Evolutionary conservation across 2,888 invertebrate genomes (phyloP).

Genomic region (Amblyteles armatorius): DNA sequence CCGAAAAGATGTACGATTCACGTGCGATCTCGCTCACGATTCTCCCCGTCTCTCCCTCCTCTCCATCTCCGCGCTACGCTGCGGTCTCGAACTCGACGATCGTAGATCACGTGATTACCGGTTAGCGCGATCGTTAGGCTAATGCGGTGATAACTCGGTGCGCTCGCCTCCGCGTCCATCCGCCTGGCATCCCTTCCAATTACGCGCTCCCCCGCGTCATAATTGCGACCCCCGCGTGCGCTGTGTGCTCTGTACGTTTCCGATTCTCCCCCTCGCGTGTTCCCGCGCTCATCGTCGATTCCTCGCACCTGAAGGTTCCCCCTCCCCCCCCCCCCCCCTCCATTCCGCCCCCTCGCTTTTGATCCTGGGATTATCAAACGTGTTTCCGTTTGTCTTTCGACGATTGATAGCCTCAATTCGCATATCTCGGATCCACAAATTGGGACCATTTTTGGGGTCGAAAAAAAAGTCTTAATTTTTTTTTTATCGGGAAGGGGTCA

Average conservation of each 20-base stretch:
- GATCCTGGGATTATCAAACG: conserved; percentile 60
- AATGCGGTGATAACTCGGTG: conserved; percentile 72
- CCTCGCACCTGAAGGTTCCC: not conserved
- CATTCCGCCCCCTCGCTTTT: conserved; percentile 34
- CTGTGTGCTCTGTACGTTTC: conserved; percentile 15
- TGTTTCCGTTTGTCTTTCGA: conserved; percentile 16
- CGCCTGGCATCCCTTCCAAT: conserved; percentile 66
- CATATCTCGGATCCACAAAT: not conserved
- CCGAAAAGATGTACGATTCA: conserved; percentile 59
- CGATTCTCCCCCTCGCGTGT: not conserved
- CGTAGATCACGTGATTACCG: conserved; percentile 78
- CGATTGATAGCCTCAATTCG: not conserved
- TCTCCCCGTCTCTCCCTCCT: conserved; percentile 18
- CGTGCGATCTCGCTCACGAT: conserved; percentile 45
- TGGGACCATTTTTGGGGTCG: not conserved
- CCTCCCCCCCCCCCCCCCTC: not conserved
- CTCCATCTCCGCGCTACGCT: not conserved
- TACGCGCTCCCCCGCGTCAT: conserved; percentile 70
- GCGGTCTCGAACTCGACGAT: conserved; percentile 57
- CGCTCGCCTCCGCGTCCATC: conserved; percentile 53
- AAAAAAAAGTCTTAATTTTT: too few species aligned
- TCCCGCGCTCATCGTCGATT: conserved; percentile 28
- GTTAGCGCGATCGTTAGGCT: conserved; percentile 77
- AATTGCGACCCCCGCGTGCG: conserved; percentile 67
- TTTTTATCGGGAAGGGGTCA: too few species aligned